Conservation (phyloP, 2,797 vertebrate genomes). For the Sebastes vulpes region DNA sequence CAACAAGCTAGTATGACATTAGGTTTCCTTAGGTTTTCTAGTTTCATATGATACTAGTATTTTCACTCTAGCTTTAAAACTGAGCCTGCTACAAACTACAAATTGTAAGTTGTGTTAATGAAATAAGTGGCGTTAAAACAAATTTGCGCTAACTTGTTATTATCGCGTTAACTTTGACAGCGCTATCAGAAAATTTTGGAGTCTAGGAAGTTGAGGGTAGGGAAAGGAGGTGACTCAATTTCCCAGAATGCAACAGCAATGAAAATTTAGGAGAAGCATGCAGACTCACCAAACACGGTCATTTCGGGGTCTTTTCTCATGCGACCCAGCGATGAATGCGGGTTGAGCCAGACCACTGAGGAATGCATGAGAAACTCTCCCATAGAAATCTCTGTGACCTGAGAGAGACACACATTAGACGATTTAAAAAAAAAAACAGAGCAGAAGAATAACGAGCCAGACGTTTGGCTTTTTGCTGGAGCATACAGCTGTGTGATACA, state of each 20-base stretch:
- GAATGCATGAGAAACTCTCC: conserved; percentile 97
- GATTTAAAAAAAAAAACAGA: not conserved
- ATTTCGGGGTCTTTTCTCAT: conserved; percentile 95
- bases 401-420: not conserved
- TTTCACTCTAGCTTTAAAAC: too few species aligned
- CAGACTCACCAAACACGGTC: conserved; percentile 93
- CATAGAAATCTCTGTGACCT: conserved; percentile 99
- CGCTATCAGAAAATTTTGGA: not conserved
- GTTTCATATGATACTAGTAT: too few species aligned
- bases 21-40: too few species aligned
- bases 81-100: too few species aligned
- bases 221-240: not conserved
- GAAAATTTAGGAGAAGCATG: not conserved
- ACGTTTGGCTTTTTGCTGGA: not conserved
- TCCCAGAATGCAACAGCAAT: conserved; percentile 18
- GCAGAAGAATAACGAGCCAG: conserved; percentile 17
- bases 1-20: too few species aligned
- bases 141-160: too few species aligned
- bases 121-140: too few species aligned
- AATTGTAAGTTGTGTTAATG: too few species aligned
- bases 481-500: conserved; percentile 15
- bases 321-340: conserved; percentile 92
- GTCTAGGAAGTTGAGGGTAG: not conserved
- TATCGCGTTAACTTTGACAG: too few species aligned
- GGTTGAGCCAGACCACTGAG: conserved; percentile 94